A percentile compares a stretch with the other conserved stretches of the same genome.
These are phyloP conservation scores for Henicopernis longicauda DNA, from an alignment of 2,113 vertebrate genomes.

Conservation along the genomic window DNA sequence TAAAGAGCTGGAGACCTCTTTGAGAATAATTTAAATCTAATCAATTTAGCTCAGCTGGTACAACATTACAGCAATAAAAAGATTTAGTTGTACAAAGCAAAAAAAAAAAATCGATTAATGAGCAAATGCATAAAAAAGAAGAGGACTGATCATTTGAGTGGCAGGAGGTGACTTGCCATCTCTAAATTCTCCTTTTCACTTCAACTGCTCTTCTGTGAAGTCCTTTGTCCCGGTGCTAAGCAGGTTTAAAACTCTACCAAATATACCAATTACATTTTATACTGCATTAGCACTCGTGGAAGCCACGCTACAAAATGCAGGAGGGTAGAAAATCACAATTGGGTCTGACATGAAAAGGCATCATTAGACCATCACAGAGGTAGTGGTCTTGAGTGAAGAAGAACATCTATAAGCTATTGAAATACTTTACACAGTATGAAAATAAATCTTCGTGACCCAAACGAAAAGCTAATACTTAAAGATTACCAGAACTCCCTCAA, in stretches of 20 bases:
- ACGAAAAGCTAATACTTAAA: not conserved
- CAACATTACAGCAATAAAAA: slow-evolving; percentile 31
- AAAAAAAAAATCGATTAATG: slow-evolving; percentile 49
- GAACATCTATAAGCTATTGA: not conserved
- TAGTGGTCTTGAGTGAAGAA: not conserved
- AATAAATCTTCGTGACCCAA: not conserved
- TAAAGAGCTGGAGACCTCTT: slow-evolving; percentile 16
- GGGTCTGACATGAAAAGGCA: not conserved
- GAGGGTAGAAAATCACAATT: not conserved
- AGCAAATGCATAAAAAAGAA: slow-evolving; percentile 31
- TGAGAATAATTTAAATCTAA: slow-evolving; percentile 60
- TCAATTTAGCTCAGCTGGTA: slow-evolving; percentile 48
- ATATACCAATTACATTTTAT: not conserved
- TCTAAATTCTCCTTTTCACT: not conserved
- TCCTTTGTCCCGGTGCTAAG: not conserved
- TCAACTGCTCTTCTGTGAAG: not conserved
- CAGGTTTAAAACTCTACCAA: not conserved
- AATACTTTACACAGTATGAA: not conserved
- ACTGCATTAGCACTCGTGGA: not conserved
- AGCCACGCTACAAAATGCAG: not conserved
- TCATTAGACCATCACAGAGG: not conserved
- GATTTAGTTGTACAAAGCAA: slow-evolving; percentile 32
- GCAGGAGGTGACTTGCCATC: not conserved
- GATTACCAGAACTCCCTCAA: not conserved
- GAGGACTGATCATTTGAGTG: not conserved